phyloP scores from a whole-genome alignment of 2,888 invertebrate species.

The Fragum sueziense region DNA sequence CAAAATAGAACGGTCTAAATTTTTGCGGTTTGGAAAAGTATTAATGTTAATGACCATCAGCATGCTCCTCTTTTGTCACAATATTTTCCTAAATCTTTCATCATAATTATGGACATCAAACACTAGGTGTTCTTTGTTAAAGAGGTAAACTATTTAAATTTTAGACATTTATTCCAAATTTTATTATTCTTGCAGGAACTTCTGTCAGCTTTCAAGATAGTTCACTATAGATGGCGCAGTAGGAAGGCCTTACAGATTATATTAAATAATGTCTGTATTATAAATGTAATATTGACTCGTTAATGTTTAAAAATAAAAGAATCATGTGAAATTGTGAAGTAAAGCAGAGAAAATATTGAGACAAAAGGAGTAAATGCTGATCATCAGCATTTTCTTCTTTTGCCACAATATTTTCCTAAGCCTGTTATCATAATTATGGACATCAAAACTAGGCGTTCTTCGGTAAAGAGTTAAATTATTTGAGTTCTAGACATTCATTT shows the following conservation, averaged over 20 bases:
- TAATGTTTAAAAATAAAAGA: conserved; percentile 88
- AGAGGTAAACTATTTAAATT: not conserved
- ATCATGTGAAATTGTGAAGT: too few relatives aligned
- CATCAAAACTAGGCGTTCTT: not conserved
- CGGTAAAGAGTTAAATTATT: conserved; percentile 5
- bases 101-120: not conserved
- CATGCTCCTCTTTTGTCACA: not conserved
- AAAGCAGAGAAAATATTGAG: not conserved
- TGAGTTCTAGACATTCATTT: not conserved
- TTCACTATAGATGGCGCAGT: conserved; percentile 77
- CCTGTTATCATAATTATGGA: not conserved
- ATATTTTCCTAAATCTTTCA: not conserved
- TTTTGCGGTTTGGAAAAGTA: too few relatives aligned
- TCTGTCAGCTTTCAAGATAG: conserved; percentile 69
- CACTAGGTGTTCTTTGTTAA: not conserved
- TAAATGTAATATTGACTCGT: conserved; percentile 88
- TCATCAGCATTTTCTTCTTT: not conserved
- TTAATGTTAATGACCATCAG: not conserved
- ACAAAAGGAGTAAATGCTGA: not conserved
- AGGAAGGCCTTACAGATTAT: conserved; percentile 85
- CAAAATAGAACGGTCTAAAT: too few relatives aligned
- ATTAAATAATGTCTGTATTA: conserved; percentile 90
- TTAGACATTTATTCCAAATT: not conserved
- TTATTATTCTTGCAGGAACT: conserved; percentile 75
- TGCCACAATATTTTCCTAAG: not conserved